A percentile compares a stretch with the other conserved stretches of the same genome.
phyloP scores from a whole-genome alignment of 35 echinoderm and acorn worm genomes.

The Apostichopus parvimensis region DNA sequence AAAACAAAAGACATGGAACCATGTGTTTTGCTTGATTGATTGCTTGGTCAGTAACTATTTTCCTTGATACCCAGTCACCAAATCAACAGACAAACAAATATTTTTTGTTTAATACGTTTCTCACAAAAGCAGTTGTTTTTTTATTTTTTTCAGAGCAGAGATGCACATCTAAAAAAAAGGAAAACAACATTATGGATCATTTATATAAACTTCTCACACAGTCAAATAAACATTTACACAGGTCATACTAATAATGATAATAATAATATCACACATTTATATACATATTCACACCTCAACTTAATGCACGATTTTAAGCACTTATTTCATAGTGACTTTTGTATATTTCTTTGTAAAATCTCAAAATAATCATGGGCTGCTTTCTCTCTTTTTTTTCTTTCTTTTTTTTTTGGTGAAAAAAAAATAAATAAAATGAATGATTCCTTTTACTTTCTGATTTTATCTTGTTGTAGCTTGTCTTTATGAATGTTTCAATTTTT shows the following conservation, averaged over 20 bases:
- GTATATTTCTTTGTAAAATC: not conserved
- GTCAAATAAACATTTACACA: conserved; percentile 18
- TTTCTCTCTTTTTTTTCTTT: not conserved
- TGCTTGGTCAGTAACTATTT: too few species aligned
- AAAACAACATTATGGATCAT: not conserved
- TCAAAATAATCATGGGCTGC: not conserved
- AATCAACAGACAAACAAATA: too few species aligned
- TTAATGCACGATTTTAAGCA: not conserved
- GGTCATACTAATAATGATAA: not conserved
- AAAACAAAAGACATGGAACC: too few species aligned
- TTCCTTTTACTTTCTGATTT: not conserved
- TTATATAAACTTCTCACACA: not conserved
- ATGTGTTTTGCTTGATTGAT: too few species aligned
- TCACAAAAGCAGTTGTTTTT: not conserved
- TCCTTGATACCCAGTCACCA: too few species aligned
- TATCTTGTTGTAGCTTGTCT: not conserved
- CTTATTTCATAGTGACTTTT: not conserved
- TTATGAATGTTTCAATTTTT: too few species aligned
- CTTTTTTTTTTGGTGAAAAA: not conserved
- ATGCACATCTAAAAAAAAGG: not conserved
- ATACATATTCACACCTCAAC: conserved; percentile 13
- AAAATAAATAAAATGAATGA: not conserved
- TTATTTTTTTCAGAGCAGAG: not conserved
- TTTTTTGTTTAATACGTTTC: not conserved
- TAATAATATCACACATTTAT: conserved; percentile 15